Evolutionary conservation across 2,888 invertebrate genomes (phyloP).

Genomic region (Nysson spinosus): DNA sequence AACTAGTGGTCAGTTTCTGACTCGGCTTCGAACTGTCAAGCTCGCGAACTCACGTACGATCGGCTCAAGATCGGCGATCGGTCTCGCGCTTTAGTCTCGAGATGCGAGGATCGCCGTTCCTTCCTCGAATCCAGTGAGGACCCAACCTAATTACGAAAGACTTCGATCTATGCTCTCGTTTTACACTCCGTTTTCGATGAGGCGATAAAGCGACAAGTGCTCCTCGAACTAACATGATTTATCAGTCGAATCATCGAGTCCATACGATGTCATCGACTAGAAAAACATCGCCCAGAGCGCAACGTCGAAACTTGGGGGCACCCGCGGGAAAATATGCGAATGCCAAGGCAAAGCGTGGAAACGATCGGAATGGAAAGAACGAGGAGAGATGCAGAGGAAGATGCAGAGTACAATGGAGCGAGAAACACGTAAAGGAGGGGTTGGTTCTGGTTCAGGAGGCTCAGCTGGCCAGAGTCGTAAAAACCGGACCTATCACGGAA

Average conservation of each 20-base stretch:
- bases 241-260: constrained; percentile 69
- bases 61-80: constrained; percentile 28
- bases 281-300: constrained; percentile 71
- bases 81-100: constrained; percentile 49
- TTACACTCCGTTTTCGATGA: not conserved
- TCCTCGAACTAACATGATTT: constrained; percentile 67
- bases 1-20: constrained; percentile 69
- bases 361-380: constrained; percentile 27
- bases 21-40: constrained; percentile 71
- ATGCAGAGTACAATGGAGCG: constrained; percentile 78
- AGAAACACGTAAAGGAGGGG: constrained; percentile 78
- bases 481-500: constrained; percentile 78
- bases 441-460: constrained; percentile 77
- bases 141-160: constrained; percentile 1
- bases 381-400: constrained; percentile 71
- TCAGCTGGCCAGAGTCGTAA: constrained; percentile 77
- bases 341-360: constrained; percentile 31
- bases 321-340: constrained; percentile 58
- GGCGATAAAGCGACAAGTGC: too few relatives aligned
- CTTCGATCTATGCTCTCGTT: not conserved
- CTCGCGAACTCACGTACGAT: constrained; percentile 54
- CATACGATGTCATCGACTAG: constrained; percentile 73
- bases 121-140: not conserved
- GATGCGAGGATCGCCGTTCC: constrained; percentile 52
- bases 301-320: constrained; percentile 67